A percentile compares a stretch with the other conserved stretches of the same genome.
Evolutionary conservation across 2,797 vertebrate species (phyloP).

Genomic region (Neostethus bicornis): DNA sequence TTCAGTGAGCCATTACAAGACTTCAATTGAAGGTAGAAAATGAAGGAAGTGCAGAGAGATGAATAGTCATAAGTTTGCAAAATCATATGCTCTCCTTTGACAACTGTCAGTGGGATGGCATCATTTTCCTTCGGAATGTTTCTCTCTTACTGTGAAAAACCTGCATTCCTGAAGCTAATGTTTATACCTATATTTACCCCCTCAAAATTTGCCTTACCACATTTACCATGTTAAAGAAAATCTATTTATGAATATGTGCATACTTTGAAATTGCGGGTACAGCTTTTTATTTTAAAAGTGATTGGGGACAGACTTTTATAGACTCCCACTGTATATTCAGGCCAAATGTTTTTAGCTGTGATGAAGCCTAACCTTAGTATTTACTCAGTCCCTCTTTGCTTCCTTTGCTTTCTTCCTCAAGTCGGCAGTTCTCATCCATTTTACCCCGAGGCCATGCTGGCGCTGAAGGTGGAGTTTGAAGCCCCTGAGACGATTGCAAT

Average conservation of each 20-base stretch:
- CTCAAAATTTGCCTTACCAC: neutral
- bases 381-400: conserved; percentile 48
- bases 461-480: conserved; percentile 41
- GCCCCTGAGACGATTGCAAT: conserved; percentile 52
- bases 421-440: conserved; percentile 42
- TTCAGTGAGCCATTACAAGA: conserved; percentile 64
- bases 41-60: conserved; percentile 49
- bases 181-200: neutral
- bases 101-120: conserved; percentile 40
- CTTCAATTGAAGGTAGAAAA: conserved; percentile 59
- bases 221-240: neutral
- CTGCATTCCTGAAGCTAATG: conserved; percentile 2
- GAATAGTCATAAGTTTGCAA: conserved; percentile 43
- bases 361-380: conserved; percentile 68
- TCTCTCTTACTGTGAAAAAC: conserved; percentile 13
- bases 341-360: conserved; percentile 36
- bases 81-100: conserved; percentile 24
- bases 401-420: conserved; percentile 46
- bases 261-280: neutral
- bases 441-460: conserved; percentile 57
- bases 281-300: neutral
- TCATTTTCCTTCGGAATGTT: conserved; percentile 42
- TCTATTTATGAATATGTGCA: neutral
- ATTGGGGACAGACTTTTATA: conserved; percentile 17
- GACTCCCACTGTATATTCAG: conserved; percentile 17